Evolutionary conservation across 2,888 invertebrate genomes (phyloP), one percentile per base, ranked within the genome.

Genomic region (Pyrochroa serraticornis): DNA sequence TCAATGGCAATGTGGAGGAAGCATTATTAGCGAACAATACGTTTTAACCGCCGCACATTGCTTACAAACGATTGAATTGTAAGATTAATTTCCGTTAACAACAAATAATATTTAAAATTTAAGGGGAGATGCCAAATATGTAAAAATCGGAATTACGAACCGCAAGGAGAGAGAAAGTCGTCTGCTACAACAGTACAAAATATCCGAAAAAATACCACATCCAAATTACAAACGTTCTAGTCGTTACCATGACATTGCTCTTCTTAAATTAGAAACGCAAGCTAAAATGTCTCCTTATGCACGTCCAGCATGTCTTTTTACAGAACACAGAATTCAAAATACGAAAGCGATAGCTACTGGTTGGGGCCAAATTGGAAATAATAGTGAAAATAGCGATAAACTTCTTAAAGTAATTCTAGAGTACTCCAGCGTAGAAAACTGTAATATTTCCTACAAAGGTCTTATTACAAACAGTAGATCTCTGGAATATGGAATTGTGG

Each of bases 321-420:
- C 58, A 7, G 47, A 69, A 50, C 59, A 60, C 1, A 32, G 46
- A 6, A 55, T 70, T n/a, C 60, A 67, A 39, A 34, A 55, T 51
- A 3, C 52, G 1, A 69, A 69, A n/a, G 77, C 76, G 0, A 69
- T 81, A 1, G 81, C 81, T 0, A 75, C 78, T 12, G 82, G 82
- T 12, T 82, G 82, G 82, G 82, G 85, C 0, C 69, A 74, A n/a
- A 77, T 75, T 1, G 73, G 70, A 8, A 78, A 64, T 33, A 73
- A 77, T 38, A 74, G 70, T 1, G 54, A 46, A 1, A 42, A 52
- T 3, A 77, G 74, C 51, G 70, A 73, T 7, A 74, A 79, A 60
- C 70, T 86, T 49, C 68, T 81, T 6, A 84, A 85, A 70, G 85
- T 85, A 0, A 78, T 76, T 2, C 70, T 86, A 7, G 74, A 75